Conservation (phyloP, 1,140 invertebrate genomes). For the Elymnias hypermnestra region DNA sequence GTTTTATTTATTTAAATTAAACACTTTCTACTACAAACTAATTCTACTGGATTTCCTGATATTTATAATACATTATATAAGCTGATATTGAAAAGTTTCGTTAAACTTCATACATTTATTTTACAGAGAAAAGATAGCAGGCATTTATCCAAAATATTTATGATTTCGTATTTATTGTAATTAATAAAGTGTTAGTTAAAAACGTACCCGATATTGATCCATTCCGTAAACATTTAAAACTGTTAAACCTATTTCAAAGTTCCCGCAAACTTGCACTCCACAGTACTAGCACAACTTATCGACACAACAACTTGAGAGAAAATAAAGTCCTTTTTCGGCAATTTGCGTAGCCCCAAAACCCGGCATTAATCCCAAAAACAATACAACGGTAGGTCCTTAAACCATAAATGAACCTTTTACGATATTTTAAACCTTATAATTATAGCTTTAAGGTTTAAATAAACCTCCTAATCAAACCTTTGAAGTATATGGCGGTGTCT, state of each 20-base stretch:
- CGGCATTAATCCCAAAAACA: constrained; percentile 1
- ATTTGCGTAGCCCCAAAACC: constrained; percentile 1
- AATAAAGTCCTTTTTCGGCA: neutral
- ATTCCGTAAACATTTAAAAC: neutral
- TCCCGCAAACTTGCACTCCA: neutral
- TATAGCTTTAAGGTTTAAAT: neutral
- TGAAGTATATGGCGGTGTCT: constrained; percentile 16
- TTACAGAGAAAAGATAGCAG: too few species aligned
- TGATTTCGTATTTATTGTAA: too few species aligned
- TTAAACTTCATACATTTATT: too few species aligned
- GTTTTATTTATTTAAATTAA: too few species aligned
- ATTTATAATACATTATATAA: too few species aligned
- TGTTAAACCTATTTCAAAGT: neutral
- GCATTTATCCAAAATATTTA: too few species aligned
- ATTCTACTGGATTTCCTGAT: too few species aligned
- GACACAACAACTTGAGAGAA: neutral
- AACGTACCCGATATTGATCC: neutral
- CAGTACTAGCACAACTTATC: neutral
- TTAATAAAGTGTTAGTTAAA: too few species aligned
- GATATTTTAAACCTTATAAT: neutral
- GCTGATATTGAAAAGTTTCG: too few species aligned
- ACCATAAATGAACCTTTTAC: constrained; percentile 4
- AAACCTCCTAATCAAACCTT: neutral
- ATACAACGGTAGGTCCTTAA: constrained; percentile 3
- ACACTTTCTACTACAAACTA: too few species aligned